Conservation (phyloP, 2,888 invertebrate species). For the Lysandra bellargus region DNA sequence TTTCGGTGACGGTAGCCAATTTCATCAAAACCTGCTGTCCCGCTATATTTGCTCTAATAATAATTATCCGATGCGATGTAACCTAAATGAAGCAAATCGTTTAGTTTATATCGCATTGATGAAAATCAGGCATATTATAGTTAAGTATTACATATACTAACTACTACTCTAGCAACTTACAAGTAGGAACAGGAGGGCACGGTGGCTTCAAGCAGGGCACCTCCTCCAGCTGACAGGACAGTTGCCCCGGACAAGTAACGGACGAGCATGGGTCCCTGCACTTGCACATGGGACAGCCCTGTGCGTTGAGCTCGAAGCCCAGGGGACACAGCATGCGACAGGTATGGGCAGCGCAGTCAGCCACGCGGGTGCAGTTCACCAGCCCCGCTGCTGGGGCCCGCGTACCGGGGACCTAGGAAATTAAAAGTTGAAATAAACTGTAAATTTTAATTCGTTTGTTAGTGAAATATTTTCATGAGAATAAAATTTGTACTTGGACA, state of each 20-base stretch:
- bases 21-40: too few species aligned
- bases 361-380: constrained; percentile 85
- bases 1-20: too few species aligned
- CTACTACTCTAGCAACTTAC: constrained; percentile 61
- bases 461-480: too few species aligned
- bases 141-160: too few species aligned
- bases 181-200: constrained; percentile 91
- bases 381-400: constrained; percentile 82
- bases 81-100: not conserved
- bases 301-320: constrained; percentile 85
- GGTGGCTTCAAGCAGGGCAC: constrained; percentile 88
- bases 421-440: not conserved
- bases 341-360: constrained; percentile 88
- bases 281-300: constrained; percentile 89
- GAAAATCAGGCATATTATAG: not conserved
- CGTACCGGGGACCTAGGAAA: constrained; percentile 83
- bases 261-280: constrained; percentile 90
- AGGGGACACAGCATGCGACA: constrained; percentile 93
- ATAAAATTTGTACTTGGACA: too few species aligned
- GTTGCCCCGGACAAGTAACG: constrained; percentile 87
- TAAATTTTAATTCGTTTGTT: not conserved
- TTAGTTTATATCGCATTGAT: not conserved
- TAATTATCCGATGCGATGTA: not conserved
- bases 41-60: too few species aligned
- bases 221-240: constrained; percentile 89